Conservation (phyloP, 2,888 invertebrate genomes). For the Pachydiplax longipennis region DNA sequence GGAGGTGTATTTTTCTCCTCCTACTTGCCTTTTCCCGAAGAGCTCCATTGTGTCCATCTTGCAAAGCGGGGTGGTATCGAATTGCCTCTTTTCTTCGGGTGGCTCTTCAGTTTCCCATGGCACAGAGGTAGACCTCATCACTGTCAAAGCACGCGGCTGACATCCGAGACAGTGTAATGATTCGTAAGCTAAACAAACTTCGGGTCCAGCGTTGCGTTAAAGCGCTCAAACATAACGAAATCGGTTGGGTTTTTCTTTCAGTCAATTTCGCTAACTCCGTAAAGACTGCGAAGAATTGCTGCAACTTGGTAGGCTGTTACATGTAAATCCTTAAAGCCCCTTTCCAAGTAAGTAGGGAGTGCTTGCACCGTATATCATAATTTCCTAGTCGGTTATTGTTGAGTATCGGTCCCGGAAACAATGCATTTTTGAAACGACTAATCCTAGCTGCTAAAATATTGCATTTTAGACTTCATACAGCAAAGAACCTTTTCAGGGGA, state of each 20-base stretch:
- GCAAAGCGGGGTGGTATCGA: neutral
- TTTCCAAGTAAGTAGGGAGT: too few relatives aligned
- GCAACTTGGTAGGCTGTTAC: neutral
- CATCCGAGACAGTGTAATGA: neutral
- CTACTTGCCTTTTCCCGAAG: neutral
- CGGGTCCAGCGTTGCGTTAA: neutral
- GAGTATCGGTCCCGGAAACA: too few relatives aligned
- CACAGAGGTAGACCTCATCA: neutral
- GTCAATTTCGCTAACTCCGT: neutral
- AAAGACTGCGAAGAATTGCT: neutral
- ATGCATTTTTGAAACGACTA: too few relatives aligned
- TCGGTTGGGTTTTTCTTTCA: neutral
- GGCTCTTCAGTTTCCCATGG: neutral
- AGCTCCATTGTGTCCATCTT: neutral
- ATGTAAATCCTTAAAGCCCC: neutral
- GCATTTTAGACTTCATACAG: too few relatives aligned
- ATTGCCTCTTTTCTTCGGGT: neutral
- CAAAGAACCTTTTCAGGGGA: too few relatives aligned
- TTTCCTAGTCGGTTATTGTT: too few relatives aligned
- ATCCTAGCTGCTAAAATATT: too few relatives aligned
- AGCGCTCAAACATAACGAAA: neutral
- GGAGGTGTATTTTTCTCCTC: neutral
- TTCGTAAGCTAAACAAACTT: neutral
- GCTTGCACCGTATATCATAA: too few relatives aligned
- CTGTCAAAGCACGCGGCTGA: neutral